These are phyloP conservation scores for Cassiopea xamachana DNA, from an alignment of 30 jellyfish, hydroid and myxozoan species.

Conservation along the genomic window DNA sequence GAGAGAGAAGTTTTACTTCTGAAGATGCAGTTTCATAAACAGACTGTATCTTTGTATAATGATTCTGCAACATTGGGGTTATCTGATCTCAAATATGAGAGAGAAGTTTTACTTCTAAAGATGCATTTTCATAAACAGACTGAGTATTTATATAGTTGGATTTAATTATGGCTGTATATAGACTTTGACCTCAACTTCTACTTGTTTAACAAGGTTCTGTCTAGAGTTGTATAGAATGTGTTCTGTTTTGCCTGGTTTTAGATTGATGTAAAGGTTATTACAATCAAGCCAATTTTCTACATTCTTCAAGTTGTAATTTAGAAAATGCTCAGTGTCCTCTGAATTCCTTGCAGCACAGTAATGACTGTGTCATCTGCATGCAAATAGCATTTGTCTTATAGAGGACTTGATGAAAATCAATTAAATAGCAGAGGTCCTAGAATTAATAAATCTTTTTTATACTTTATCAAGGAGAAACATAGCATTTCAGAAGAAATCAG, in stretches of 20 bases:
- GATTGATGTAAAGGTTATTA: constrained; percentile 15
- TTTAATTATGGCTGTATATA: constrained; percentile 22
- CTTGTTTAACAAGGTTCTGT: constrained; percentile 31
- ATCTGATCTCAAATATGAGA: constrained; percentile 35
- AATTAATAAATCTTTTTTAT: too few species aligned
- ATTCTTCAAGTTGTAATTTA: constrained; percentile 7
- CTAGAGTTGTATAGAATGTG: background rate
- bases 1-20: too few species aligned
- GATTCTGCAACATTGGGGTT: constrained; percentile 61
- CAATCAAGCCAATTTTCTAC: constrained; percentile 29
- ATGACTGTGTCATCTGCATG: constrained; percentile 60
- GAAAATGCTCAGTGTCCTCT: constrained; percentile 25
- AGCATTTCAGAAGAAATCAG: too few species aligned
- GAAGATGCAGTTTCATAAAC: constrained; percentile 51
- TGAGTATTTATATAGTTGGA: constrained; percentile 46
- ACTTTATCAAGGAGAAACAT: too few species aligned
- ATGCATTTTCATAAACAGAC: constrained; percentile 45
- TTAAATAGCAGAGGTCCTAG: constrained; percentile 52
- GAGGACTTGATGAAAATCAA: constrained; percentile 30
- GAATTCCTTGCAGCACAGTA: constrained; percentile 27
- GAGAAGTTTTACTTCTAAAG: constrained; percentile 60
- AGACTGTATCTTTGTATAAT: constrained; percentile 54
- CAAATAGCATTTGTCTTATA: background rate
- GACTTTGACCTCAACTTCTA: constrained; percentile 35
- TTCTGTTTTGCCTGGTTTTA: constrained; percentile 21